Evolutionary conservation across 35 echinoderm and acorn worm species (phyloP), one percentile per base, ranked within the genome.

Genomic region (Chiridota heheva): DNA sequence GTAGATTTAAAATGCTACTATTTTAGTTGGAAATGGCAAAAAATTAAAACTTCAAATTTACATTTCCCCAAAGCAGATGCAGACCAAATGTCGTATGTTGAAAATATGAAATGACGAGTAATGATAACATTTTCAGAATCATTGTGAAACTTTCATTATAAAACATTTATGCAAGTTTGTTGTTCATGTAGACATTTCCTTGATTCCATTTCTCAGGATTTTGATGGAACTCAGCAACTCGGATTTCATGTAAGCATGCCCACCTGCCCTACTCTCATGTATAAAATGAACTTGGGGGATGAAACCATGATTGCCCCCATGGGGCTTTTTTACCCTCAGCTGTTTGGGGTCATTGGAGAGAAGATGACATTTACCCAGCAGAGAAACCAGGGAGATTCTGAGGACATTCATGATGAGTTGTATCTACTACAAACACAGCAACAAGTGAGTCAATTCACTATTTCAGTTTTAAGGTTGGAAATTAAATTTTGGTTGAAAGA

Each of bases 231-330:
- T 2, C 89, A 91, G 37, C 62, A 91, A 53, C 78, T 88, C 32
- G 95, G 92, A 44, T 98, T 98, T 74, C 95, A 98, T 36, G 89
- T 98, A 4, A 69, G 95, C 29, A 84, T 91, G 58, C 95, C 95
- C 1, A 66, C 91, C 53, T 85, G 85, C 39, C 89, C 95, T 0
- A 98, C 89, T 6, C 70, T 91, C 16, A 87, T 84, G 82, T 98
- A 98, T 62, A 90, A 98, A 63, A 59, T 98, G 78, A 98, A 98
- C 27, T 86, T 98, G 13, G 93, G 93, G 0, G 93, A 97, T 63
- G 89, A 98, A 67, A 91, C 88, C 20, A 56, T 91, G 46, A 85
- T 88, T 5, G 89, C 95, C 7, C 95, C 95, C 7, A 98, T 98
- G 95, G 95, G 84, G 13, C 37, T 98, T 18, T 98, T 98, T 49